These are phyloP conservation scores for Saimiri boliviensis DNA, from an alignment of 2,113 vertebrate species.

Conservation along the genomic window DNA sequence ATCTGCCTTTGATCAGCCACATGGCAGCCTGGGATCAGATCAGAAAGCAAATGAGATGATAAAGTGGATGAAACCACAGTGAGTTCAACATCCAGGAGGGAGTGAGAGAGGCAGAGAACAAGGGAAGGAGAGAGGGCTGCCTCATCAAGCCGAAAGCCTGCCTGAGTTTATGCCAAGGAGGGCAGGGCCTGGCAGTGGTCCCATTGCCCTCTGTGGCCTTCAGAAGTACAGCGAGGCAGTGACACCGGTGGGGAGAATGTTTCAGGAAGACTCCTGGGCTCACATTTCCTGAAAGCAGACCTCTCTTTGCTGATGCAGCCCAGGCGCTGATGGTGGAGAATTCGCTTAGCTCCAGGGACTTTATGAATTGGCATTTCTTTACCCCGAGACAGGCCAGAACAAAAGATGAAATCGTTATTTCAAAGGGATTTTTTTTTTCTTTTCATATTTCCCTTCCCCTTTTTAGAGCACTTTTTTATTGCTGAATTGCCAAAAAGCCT, in stretches of 20 bases:
- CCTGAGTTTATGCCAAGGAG: not conserved
- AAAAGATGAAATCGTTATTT: constrained; percentile 62
- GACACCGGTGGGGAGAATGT: not conserved
- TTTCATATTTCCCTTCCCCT: not conserved
- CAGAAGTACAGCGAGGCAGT: not conserved
- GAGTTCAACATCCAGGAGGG: constrained; percentile 46
- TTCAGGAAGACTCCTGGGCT: not conserved
- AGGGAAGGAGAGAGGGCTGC: constrained; percentile 29
- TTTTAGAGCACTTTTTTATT: constrained; percentile 5
- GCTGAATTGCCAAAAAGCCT: constrained; percentile 52
- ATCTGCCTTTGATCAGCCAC: constrained; percentile 83
- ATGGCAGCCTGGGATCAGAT: constrained; percentile 79
- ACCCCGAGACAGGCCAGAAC: constrained; percentile 26
- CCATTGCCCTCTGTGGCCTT: not conserved
- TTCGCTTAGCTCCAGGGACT: constrained; percentile 57
- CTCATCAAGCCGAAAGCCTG: not conserved
- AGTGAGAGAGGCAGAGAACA: not conserved
- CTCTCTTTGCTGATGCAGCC: constrained; percentile 26
- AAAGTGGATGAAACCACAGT: constrained; percentile 72
- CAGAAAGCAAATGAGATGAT: constrained; percentile 85
- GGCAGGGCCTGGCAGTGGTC: not conserved
- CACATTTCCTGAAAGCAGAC: not conserved
- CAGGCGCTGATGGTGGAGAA: not conserved
- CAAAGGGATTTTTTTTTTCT: constrained; percentile 1
- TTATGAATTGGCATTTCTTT: constrained; percentile 61